Conservation (phyloP, 2,888 invertebrate species). For the Cetonia aurata region DNA sequence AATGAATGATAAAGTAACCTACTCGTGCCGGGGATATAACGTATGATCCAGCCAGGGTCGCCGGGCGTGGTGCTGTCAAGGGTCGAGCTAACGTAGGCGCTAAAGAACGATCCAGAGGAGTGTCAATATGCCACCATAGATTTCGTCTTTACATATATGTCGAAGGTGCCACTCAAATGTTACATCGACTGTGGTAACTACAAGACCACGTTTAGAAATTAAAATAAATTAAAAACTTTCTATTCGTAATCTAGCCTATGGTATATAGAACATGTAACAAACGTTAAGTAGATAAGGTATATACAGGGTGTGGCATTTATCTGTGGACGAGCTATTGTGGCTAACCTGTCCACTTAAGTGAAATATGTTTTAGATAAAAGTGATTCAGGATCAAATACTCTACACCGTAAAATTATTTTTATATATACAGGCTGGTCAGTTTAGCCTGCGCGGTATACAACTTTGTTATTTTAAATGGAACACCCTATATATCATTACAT, state of each 20-base stretch:
- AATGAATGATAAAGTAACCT: slow-evolving; percentile 62
- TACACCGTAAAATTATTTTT: no score
- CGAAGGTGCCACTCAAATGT: slow-evolving; percentile 45
- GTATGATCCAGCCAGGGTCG: slow-evolving; percentile 61
- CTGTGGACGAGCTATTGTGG: no score
- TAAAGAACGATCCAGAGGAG: slow-evolving; percentile 56
- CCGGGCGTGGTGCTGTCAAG: slow-evolving; percentile 61
- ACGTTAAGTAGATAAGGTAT: no score
- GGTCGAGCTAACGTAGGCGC: slow-evolving; percentile 59
- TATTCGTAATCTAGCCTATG: background rate
- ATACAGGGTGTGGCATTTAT: no score
- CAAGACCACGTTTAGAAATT: background rate
- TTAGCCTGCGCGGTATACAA: no score
- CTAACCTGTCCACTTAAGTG: no score
- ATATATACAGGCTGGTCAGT: no score
- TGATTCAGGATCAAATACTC: no score
- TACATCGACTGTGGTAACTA: background rate
- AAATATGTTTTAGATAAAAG: no score
- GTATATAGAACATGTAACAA: no score
- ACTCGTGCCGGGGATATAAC: slow-evolving; percentile 58
- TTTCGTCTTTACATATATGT: slow-evolving; percentile 51
- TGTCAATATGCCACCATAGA: slow-evolving; percentile 54
- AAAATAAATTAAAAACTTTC: slow-evolving; percentile 13
- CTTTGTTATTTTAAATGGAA: no score
- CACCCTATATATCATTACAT: no score